Evolutionary conservation across 2,113 vertebrate species (phyloP).

Genomic region (Platysteira castanea): DNA sequence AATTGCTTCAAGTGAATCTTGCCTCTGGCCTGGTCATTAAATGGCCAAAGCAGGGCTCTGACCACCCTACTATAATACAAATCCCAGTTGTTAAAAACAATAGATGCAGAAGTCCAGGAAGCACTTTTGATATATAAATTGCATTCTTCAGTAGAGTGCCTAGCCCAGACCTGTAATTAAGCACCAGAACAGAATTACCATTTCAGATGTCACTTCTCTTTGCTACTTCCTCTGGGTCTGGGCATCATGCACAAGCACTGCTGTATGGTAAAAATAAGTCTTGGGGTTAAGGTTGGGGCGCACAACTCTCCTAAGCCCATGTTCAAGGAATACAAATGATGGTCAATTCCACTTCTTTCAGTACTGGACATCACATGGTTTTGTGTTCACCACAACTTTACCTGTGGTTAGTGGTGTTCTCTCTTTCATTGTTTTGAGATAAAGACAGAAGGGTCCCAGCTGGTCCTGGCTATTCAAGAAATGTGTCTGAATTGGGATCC

Average conservation of each 20-base stretch:
- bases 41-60: background rate
- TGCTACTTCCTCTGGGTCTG: background rate
- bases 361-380: background rate
- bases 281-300: background rate
- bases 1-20: background rate
- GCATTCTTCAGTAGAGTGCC: background rate
- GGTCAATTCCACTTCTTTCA: background rate
- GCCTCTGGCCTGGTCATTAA: background rate
- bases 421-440: background rate
- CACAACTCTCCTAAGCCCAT: background rate
- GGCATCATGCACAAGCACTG: background rate
- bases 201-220: background rate
- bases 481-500: background rate
- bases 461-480: background rate
- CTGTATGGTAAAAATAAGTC: background rate
- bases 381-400: background rate
- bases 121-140: background rate
- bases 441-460: background rate
- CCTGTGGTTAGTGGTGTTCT: background rate
- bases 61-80: background rate
- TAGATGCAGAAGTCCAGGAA: background rate
- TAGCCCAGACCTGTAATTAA: background rate
- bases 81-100: background rate
- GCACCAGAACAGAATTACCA: background rate
- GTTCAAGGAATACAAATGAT: background rate